Evolutionary conservation across 2,797 vertebrate species (phyloP), one percentile per base, ranked within the genome.

Genomic region (Microcaecilia unicolor): DNA sequence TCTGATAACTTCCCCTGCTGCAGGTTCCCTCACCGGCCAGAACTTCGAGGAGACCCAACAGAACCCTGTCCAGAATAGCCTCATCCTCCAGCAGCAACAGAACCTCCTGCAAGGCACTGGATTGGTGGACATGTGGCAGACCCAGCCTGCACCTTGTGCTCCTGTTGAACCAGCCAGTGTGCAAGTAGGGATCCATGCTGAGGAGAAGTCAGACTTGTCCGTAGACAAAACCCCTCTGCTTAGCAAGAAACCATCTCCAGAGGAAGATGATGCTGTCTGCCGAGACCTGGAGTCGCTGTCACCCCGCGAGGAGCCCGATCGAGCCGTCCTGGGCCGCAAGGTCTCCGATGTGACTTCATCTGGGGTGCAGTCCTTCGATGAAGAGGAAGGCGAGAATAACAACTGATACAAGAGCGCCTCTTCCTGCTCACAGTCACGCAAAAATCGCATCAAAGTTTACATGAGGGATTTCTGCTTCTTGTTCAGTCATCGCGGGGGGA

Each of bases 251-350:
- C 86, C 91, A 32, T 86, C 88, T 23, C 91, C 91, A 23, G 84
- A 97, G 61, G 92, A 93, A 52, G 92, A 97, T 21, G 80, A 91
- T 37, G 87, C 80, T 2, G 80, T 96, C 59, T 92, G 85, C 64
- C 78, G 91, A 76, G 93, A 98, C 73, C 76, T 89, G 38, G 93
- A 97, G 72, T 79, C 86, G 1, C 76, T 90, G 47, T 97, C 82
- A 52, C 90, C 91, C 45, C 92, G 93, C 46, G 90, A 97, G 13
- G 52, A 73, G 1, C 78, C 74, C 44, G 34, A 78, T 32, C 76
- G 86, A 55, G 83, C 83, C 2, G 82, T 80, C 31, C 86, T 92
- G 63, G 95, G 91, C 72, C 88, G 93, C 64, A 97, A 96, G 73
- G 70, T 88, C 53, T 92, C 87, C 27, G 92, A 96, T 30, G 88